phyloP scores from a whole-genome alignment of 2,113 vertebrate genomes.

The Atherinomorus stipes region DNA sequence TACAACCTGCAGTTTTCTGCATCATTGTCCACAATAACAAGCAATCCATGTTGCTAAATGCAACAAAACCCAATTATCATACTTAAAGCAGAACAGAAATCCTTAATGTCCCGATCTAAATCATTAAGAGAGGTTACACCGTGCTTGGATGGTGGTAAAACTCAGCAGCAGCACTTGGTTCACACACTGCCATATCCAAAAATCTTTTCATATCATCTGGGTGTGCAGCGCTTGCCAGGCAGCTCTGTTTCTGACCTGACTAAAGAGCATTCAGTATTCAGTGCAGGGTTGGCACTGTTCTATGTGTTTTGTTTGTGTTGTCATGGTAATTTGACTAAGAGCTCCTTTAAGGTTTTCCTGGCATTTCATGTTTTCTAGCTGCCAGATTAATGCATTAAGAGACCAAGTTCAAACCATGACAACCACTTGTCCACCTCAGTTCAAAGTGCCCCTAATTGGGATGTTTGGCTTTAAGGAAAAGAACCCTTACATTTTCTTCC shows the following conservation, averaged over 20 bases:
- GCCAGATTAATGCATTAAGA: conserved; percentile 51
- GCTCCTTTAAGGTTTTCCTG: conserved; percentile 50
- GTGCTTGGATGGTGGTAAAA: conserved; percentile 25
- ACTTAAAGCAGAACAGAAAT: background rate
- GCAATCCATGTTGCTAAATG: background rate
- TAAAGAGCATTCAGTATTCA: conserved; percentile 63
- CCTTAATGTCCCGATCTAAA: background rate
- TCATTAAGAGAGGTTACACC: background rate
- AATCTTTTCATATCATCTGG: conserved; percentile 48
- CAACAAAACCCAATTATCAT: background rate
- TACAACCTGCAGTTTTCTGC: background rate
- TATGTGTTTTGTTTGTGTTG: conserved; percentile 80
- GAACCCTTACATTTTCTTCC: conserved; percentile 20
- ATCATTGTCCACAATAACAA: background rate
- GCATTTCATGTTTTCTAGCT: conserved; percentile 59
- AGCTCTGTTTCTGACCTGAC: conserved; percentile 56
- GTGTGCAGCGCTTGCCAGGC: conserved; percentile 24
- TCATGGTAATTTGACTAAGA: conserved; percentile 66
- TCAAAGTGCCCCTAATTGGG: conserved; percentile 57
- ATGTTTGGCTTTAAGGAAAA: conserved; percentile 59
- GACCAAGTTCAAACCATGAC: conserved; percentile 70
- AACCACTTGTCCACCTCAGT: conserved; percentile 47
- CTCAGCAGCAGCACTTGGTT: conserved; percentile 34
- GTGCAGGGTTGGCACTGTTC: conserved; percentile 40
- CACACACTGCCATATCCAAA: background rate